These are phyloP conservation scores for Ceuthmochares aereus DNA, from an alignment of 2,113 vertebrate species.

Conservation along the genomic window DNA sequence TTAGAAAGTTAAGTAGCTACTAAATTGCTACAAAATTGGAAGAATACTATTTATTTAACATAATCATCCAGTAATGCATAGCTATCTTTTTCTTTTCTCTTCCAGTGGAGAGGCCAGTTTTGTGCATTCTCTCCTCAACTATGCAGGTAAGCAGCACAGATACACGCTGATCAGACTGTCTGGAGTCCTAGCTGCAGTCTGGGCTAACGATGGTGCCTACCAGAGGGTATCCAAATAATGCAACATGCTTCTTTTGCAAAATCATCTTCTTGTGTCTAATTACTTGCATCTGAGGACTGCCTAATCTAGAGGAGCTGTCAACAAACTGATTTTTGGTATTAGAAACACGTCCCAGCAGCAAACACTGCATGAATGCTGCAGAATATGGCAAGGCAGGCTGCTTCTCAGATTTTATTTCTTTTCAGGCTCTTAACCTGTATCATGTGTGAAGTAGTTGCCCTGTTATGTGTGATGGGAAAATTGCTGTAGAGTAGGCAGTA, in stretches of 20 bases:
- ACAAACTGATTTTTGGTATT: background rate
- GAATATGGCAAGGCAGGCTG: background rate
- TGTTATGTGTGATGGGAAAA: background rate
- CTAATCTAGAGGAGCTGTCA: background rate
- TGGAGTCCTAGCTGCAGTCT: background rate
- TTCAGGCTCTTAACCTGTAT: background rate
- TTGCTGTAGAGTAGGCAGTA: fast-evolving
- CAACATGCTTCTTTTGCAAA: background rate
- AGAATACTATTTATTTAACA: background rate
- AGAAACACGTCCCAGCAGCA: background rate
- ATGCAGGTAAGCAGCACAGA: background rate
- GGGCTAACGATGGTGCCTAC: fast-evolving
- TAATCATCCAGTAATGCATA: background rate
- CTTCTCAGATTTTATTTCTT: background rate
- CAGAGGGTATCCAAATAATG: background rate
- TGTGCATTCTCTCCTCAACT: background rate
- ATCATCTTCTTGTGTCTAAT: fast-evolving
- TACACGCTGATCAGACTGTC: background rate
- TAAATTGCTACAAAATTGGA: background rate
- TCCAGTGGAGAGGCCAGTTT: background rate
- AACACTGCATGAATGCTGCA: fast-evolving
- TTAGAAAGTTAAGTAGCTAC: background rate
- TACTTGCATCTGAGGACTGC: background rate
- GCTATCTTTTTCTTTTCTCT: background rate
- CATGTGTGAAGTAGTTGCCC: fast-evolving